Evolutionary conservation across 2,797 vertebrate genomes (phyloP).

Genomic region (Pogoniulus pusillus): DNA sequence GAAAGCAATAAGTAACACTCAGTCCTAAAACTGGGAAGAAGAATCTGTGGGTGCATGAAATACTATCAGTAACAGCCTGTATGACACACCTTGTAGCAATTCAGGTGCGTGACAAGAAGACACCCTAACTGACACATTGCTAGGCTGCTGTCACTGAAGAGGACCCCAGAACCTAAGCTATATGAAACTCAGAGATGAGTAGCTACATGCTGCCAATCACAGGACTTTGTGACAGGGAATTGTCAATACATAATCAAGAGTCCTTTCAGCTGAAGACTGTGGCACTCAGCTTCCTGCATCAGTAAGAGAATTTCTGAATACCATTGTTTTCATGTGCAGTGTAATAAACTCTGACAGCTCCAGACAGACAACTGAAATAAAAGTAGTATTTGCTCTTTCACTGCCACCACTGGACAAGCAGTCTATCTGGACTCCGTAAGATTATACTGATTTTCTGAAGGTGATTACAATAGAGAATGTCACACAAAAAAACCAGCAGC

Average conservation of each 20-base stretch:
- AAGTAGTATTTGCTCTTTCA: neutral
- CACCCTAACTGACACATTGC: neutral
- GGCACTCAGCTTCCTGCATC: accelerated
- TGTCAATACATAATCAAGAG: neutral
- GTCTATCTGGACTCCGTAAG: neutral
- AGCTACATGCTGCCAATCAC: neutral
- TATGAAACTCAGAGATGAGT: neutral
- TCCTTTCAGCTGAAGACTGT: neutral
- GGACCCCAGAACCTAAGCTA: neutral
- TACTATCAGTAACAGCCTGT: neutral
- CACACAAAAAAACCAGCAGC: neutral
- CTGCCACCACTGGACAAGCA: neutral
- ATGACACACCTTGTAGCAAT: neutral
- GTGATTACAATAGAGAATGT: neutral
- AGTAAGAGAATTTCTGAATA: neutral
- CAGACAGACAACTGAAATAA: neutral
- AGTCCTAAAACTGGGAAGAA: neutral
- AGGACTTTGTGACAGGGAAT: neutral
- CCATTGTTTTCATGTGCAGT: neutral
- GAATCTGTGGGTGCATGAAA: neutral
- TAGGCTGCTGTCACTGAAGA: accelerated
- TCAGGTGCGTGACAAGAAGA: neutral
- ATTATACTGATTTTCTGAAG: neutral
- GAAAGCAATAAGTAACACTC: neutral
- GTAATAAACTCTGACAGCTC: neutral